Evolutionary conservation across 2,888 invertebrate genomes (phyloP).

Genomic region (Nezara viridula): DNA sequence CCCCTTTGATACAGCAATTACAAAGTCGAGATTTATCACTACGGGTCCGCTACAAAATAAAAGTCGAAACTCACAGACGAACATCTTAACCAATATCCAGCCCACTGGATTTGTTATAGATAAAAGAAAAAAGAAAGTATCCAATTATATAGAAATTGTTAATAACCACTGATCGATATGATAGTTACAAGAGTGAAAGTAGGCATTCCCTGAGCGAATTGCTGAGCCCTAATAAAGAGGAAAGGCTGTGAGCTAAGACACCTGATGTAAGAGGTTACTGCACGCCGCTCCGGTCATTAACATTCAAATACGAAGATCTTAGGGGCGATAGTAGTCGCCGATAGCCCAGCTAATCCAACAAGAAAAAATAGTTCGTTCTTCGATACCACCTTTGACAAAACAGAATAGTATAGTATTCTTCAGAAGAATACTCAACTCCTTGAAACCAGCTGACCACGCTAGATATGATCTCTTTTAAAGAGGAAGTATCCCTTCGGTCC

Average conservation of each 20-base stretch:
- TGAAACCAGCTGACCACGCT: background rate
- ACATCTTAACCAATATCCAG: too few relatives aligned
- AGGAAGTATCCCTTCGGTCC: background rate
- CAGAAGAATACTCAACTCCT: background rate
- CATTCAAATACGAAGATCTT: background rate
- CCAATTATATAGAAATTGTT: background rate
- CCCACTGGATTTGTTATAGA: too few relatives aligned
- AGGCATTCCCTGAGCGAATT: background rate
- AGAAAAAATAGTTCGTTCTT: background rate
- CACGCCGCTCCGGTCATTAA: background rate
- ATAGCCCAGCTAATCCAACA: background rate
- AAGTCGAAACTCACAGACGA: too few relatives aligned
- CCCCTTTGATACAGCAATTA: too few relatives aligned
- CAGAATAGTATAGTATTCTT: too few relatives aligned
- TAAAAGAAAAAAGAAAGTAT: background rate
- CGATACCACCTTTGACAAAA: background rate
- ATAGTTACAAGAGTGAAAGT: background rate
- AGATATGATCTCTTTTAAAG: background rate
- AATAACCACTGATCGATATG: background rate
- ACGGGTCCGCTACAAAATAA: too few relatives aligned
- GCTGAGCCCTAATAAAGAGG: background rate
- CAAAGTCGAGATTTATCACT: too few relatives aligned
- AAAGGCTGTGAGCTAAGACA: background rate
- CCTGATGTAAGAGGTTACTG: constrained; percentile 3
- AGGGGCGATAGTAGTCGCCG: background rate